A percentile compares a stretch with the other conserved stretches of the same genome.
These are phyloP conservation scores for Triops longicaudatus DNA, from an alignment of 1,140 invertebrate species.

Conservation along the genomic window DNA sequence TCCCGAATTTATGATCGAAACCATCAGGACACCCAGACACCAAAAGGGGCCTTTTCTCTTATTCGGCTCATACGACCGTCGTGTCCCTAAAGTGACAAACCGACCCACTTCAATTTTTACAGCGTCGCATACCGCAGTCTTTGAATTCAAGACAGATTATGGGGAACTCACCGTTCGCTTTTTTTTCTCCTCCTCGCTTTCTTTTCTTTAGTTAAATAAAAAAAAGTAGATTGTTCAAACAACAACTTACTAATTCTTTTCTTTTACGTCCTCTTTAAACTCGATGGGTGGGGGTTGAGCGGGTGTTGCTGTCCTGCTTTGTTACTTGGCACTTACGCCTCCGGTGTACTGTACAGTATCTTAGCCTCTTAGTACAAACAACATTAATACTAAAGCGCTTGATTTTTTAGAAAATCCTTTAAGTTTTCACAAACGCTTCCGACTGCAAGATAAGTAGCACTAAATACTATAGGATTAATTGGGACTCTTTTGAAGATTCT, in stretches of 20 bases:
- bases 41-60: slow-evolving; percentile 12
- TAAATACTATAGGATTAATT: no score
- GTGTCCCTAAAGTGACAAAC: slow-evolving; percentile 1
- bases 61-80: not conserved
- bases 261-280: not conserved
- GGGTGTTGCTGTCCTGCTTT: not conserved
- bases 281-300: not conserved
- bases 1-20: not conserved
- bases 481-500: no score
- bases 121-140: not conserved
- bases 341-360: no score
- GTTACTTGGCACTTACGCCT: not conserved
- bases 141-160: slow-evolving; percentile 16
- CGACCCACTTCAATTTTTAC: slow-evolving; percentile 11
- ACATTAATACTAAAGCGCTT: no score
- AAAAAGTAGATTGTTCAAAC: not conserved
- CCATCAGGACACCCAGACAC: not conserved
- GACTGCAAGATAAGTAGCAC: no score
- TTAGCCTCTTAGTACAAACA: no score
- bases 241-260: not conserved
- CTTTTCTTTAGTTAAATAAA: not conserved
- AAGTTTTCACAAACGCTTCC: no score
- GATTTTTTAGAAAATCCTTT: no score
- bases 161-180: not conserved
- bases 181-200: not conserved